Percentiles rank a stretch among this genome's conserved stretches.
Conservation (phyloP, 2,797 vertebrate genomes). For the Rhabdomys pumilio region DNA sequence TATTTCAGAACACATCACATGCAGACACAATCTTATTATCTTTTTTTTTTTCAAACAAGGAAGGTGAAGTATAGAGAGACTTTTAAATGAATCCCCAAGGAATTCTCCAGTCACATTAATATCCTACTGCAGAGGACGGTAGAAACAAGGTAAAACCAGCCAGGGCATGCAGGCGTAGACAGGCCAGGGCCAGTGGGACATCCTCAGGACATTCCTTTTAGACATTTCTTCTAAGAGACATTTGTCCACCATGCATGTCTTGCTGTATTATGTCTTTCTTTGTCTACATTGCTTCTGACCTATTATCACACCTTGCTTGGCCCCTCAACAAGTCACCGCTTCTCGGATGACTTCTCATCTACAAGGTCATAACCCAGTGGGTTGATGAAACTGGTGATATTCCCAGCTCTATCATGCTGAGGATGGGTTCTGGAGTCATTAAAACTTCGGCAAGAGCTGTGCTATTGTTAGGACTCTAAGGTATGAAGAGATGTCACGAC, state of each 20-base stretch:
- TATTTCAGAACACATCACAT: background rate
- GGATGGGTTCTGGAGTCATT: background rate
- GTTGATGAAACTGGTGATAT: background rate
- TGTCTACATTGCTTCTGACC: too few species aligned
- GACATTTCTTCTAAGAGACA: background rate
- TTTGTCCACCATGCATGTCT: background rate
- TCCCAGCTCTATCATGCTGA: background rate
- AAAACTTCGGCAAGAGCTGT: too few species aligned
- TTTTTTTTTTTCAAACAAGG: background rate
- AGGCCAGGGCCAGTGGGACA: background rate
- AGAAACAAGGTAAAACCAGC: background rate
- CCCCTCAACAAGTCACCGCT: background rate
- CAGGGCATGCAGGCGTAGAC: background rate
- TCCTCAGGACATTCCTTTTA: background rate
- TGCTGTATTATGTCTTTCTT: background rate
- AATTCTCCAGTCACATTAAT: background rate
- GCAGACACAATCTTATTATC: background rate
- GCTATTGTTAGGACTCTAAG: background rate
- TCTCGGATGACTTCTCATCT: background rate
- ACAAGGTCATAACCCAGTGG: background rate
- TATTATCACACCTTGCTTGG: background rate
- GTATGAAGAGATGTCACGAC: accelerated
- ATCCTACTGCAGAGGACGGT: accelerated
- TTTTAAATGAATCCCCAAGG: background rate
- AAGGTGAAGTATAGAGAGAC: background rate